These are phyloP conservation scores for Choristoneura fumiferana DNA, from an alignment of 1,140 invertebrate genomes.

Conservation along the genomic window DNA sequence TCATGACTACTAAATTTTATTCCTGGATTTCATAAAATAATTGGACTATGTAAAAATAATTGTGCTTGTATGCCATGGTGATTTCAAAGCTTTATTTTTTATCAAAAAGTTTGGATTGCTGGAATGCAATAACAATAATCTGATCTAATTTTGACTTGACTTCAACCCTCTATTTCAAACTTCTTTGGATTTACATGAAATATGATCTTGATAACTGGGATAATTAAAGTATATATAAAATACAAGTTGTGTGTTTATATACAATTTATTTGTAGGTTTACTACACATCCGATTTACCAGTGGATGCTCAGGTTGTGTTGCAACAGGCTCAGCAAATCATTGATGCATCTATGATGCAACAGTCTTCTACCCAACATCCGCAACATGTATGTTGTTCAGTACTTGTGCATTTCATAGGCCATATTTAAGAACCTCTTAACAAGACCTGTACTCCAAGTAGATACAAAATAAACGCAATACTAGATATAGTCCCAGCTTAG, in stretches of 20 bases:
- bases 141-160: no score
- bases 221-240: background rate
- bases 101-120: no score
- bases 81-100: no score
- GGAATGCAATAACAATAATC: no score
- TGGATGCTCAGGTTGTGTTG: constrained; percentile 77
- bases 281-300: constrained; percentile 76
- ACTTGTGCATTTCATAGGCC: constrained; percentile 40
- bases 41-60: background rate
- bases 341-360: constrained; percentile 76
- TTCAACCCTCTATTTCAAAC: no score
- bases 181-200: no score
- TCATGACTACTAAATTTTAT: no score
- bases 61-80: no score
- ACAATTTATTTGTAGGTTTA: constrained; percentile 77
- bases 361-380: constrained; percentile 69
- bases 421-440: constrained; percentile 21
- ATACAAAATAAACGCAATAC: constrained; percentile 31
- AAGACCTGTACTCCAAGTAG: constrained; percentile 29
- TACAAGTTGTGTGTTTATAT: constrained; percentile 16
- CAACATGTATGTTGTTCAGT: constrained; percentile 75
- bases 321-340: constrained; percentile 77
- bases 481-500: constrained; percentile 36
- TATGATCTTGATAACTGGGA: no score
- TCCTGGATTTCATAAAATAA: no score